These are phyloP conservation scores for Lerista edwardsae DNA, from an alignment of 2,797 vertebrate species.

Conservation along the genomic window DNA sequence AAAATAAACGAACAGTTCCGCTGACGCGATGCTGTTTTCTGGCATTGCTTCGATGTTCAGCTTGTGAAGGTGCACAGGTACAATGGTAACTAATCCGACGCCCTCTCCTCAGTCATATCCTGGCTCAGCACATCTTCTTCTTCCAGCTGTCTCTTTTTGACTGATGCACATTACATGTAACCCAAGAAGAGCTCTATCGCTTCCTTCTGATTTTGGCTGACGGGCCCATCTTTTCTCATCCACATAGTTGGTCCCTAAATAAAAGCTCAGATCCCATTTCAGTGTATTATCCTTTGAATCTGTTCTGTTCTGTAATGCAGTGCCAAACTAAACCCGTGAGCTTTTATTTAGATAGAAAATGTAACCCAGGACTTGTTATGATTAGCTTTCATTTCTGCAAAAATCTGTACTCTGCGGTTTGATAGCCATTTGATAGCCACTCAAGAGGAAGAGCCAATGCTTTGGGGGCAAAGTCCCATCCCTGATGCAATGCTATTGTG, in stretches of 20 bases:
- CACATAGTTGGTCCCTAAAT: not conserved
- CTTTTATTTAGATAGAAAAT: slow-evolving; percentile 24
- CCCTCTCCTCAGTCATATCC: not conserved
- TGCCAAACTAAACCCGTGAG: not conserved
- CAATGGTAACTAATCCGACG: not conserved
- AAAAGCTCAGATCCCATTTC: slow-evolving; percentile 7
- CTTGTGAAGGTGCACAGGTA: not conserved
- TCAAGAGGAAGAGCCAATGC: not conserved
- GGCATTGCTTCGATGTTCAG: not conserved
- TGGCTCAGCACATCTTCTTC: not conserved
- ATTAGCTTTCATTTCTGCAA: not conserved
- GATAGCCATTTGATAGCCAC: not conserved
- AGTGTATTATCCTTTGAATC: slow-evolving; percentile 13
- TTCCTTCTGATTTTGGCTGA: slow-evolving; percentile 13
- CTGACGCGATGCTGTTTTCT: not conserved
- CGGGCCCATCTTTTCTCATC: not conserved
- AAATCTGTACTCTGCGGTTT: not conserved
- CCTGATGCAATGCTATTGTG: no score
- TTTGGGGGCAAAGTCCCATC: no score
- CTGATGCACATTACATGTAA: slow-evolving; percentile 5
- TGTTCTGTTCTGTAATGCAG: not conserved
- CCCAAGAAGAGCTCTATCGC: slow-evolving; percentile 6
- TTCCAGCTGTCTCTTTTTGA: not conserved
- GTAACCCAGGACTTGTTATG: not conserved
- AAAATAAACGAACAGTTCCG: not conserved